phyloP scores from a whole-genome alignment of 2,888 invertebrate genomes.

The Carterocephalus palaemon region DNA sequence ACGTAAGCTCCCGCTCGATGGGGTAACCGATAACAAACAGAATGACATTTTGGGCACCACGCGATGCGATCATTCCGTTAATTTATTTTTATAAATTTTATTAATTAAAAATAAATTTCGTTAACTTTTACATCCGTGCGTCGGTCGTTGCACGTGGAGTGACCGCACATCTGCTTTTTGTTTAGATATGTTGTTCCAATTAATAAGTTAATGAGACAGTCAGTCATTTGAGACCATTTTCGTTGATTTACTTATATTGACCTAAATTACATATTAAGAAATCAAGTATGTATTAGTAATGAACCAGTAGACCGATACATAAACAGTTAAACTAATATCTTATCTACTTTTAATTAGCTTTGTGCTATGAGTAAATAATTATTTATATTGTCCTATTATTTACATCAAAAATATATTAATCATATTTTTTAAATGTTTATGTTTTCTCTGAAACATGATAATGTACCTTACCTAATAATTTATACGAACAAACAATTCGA shows the following conservation, averaged over 20 bases:
- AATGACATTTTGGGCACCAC: constrained; percentile 35
- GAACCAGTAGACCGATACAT: constrained; percentile 8
- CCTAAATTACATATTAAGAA: constrained; percentile 8
- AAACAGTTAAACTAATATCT: too few species aligned
- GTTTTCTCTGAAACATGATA: too few species aligned
- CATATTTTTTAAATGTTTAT: too few species aligned
- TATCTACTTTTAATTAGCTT: too few species aligned
- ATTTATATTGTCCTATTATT: too few species aligned
- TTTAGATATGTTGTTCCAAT: constrained; percentile 31
- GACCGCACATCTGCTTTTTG: constrained; percentile 32
- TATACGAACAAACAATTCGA: too few species aligned
- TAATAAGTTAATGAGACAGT: constrained; percentile 28
- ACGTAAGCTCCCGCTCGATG: constrained; percentile 31
- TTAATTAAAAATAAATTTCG: constrained; percentile 36
- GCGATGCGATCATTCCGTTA: constrained; percentile 28
- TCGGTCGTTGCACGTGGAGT: constrained; percentile 29
- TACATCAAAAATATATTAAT: too few species aligned
- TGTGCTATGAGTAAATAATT: too few species aligned
- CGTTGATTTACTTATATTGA: constrained; percentile 17
- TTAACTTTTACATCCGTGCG: constrained; percentile 31
- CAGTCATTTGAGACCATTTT: constrained; percentile 13
- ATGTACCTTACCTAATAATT: too few species aligned
- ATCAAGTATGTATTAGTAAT: constrained; percentile 9
- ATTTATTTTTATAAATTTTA: constrained; percentile 34
- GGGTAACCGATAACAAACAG: constrained; percentile 34